A percentile compares a stretch with the other conserved stretches of the same genome.
Conservation (phyloP, 2,113 vertebrate species). For the Rhabdomys dilectus region DNA sequence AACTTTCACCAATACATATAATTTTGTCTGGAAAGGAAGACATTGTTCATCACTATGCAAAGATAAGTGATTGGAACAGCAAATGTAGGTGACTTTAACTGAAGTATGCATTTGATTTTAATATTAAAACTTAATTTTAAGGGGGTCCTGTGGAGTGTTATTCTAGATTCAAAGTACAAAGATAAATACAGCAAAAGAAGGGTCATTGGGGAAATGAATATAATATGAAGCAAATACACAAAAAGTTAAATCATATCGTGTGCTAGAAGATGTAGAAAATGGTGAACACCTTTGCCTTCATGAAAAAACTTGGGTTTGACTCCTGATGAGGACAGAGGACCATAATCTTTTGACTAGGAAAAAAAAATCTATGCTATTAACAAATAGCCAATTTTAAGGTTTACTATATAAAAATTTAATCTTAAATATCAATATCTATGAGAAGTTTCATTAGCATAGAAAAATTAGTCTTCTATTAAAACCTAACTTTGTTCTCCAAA, state of each 20-base stretch:
- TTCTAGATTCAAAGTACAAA: neutral
- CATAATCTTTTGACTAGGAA: neutral
- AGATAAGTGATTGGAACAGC: neutral
- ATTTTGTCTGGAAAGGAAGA: neutral
- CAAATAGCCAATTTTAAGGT: neutral
- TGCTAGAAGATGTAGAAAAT: neutral
- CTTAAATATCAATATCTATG: neutral
- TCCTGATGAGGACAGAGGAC: neutral
- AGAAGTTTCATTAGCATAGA: neutral
- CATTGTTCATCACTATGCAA: neutral
- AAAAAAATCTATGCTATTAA: slow-evolving; percentile 24
- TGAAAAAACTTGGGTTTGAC: neutral
- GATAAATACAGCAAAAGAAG: neutral
- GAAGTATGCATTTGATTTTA: neutral
- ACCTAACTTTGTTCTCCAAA: neutral
- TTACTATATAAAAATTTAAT: neutral
- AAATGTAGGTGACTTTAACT: neutral
- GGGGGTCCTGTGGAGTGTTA: neutral
- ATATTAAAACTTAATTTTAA: slow-evolving; percentile 23
- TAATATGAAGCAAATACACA: neutral
- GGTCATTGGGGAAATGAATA: neutral
- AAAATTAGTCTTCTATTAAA: neutral
- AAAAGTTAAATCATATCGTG: neutral
- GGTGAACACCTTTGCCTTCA: neutral
- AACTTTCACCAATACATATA: neutral